Conservation (phyloP, 2,797 vertebrate genomes). For the Lutjanus argentimaculatus region DNA sequence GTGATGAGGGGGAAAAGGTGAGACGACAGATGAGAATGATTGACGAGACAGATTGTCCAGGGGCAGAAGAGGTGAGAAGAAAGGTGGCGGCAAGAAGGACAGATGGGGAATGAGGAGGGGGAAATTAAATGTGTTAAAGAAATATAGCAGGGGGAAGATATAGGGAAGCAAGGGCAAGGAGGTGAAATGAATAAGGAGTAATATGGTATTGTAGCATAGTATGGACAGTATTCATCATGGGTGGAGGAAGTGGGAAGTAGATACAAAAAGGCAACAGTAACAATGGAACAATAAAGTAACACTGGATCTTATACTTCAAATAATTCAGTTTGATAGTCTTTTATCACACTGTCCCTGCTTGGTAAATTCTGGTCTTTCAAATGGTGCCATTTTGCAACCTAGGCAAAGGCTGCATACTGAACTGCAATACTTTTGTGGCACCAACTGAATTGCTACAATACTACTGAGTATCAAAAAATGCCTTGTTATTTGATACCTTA, state of each 20-base stretch:
- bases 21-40: neutral
- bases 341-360: no score
- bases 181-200: neutral
- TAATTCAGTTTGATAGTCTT: neutral
- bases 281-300: neutral
- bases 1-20: conserved; percentile 3
- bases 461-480: no score
- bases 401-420: no score
- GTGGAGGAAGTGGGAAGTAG: neutral
- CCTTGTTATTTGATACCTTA: no score
- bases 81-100: neutral
- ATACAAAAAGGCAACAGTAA: neutral
- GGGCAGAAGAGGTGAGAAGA: neutral
- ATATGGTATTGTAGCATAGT: neutral
- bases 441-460: no score
- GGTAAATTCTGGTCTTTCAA: no score
- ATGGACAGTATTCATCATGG: no score
- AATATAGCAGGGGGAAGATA: neutral
- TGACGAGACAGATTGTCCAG: neutral
- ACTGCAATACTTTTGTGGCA: no score
- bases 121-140: neutral
- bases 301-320: neutral
- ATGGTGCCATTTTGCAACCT: no score
- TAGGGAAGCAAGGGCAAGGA: neutral
- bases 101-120: neutral